A percentile compares a stretch with the other conserved stretches of the same genome.
Evolutionary conservation across 2,113 vertebrate species (phyloP).

Genomic region (Hippopotamus amphibius): DNA sequence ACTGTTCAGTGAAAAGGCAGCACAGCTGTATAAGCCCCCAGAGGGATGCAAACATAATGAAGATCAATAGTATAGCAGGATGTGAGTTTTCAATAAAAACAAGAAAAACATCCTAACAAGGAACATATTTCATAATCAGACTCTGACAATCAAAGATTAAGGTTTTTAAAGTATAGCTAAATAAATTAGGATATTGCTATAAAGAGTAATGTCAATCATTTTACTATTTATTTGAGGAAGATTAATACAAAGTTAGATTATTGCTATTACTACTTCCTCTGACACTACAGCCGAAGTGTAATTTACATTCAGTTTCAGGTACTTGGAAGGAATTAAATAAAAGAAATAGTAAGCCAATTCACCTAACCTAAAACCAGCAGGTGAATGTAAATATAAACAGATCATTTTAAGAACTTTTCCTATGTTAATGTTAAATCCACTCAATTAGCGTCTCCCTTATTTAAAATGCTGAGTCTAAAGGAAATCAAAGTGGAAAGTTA

Average conservation of each 20-base stretch:
- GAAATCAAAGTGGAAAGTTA: constrained; percentile 54
- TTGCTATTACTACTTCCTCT: background rate
- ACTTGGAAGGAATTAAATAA: constrained; percentile 10
- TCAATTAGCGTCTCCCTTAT: background rate
- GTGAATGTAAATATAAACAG: background rate
- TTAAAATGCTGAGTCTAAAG: constrained; percentile 65
- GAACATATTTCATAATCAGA: background rate
- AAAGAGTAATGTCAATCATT: background rate
- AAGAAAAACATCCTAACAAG: background rate
- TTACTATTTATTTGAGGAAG: background rate
- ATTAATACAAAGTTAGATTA: background rate
- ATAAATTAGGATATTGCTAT: background rate
- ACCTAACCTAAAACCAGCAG: background rate
- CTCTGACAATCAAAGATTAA: background rate
- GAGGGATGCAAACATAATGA: background rate
- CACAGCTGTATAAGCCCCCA: too few relatives aligned
- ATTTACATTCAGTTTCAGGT: background rate
- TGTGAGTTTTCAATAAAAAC: background rate
- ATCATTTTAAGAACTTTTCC: background rate
- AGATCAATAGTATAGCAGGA: background rate
- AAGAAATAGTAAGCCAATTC: background rate
- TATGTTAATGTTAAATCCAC: background rate
- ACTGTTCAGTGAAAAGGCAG: background rate
- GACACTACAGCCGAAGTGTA: background rate
- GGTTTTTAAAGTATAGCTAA: background rate